These are phyloP conservation scores for Quadroppia sp. DNA, from an alignment of 2,888 invertebrate genomes.

Conservation along the genomic window DNA sequence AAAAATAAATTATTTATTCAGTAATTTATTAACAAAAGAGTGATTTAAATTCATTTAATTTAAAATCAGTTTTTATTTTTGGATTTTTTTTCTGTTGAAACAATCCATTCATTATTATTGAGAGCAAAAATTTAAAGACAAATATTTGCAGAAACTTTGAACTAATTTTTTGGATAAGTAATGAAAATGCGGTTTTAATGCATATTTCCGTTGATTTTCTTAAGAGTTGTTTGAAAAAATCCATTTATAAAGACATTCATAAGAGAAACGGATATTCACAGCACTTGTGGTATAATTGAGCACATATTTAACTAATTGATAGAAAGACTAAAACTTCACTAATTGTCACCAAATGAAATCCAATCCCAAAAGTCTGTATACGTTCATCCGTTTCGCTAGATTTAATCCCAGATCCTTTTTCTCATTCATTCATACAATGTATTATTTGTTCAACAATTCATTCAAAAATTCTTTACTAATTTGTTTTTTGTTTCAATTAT, in stretches of 20 bases:
- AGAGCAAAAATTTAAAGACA: no score
- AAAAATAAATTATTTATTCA: background rate
- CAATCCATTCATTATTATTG: no score
- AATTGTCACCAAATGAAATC: conserved; percentile 26
- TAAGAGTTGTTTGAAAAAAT: no score
- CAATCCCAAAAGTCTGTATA: background rate
- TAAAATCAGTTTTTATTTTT: conserved; percentile 1
- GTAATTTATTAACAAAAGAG: background rate
- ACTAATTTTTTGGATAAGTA: background rate
- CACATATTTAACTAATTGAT: conserved; percentile 24
- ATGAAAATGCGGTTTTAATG: conserved; percentile 4
- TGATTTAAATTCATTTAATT: conserved; percentile 2
- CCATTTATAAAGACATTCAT: background rate
- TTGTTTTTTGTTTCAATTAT: conserved; percentile 23
- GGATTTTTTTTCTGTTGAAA: no score
- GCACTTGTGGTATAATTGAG: conserved; percentile 10
- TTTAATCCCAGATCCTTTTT: background rate
- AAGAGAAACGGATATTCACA: conserved; percentile 15
- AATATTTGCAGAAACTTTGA: conserved; percentile 4
- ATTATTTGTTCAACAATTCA: background rate
- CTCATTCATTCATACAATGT: background rate
- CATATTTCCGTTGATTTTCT: conserved; percentile 25
- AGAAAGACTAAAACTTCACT: conserved; percentile 24
- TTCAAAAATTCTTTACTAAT: conserved; percentile 10
- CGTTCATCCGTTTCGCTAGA: conserved; percentile 1